A percentile compares a stretch with the other conserved stretches of the same genome.
These are phyloP conservation scores for Paratrypauchen microcephalus DNA, from an alignment of 2,797 vertebrate genomes.

Conservation along the genomic window DNA sequence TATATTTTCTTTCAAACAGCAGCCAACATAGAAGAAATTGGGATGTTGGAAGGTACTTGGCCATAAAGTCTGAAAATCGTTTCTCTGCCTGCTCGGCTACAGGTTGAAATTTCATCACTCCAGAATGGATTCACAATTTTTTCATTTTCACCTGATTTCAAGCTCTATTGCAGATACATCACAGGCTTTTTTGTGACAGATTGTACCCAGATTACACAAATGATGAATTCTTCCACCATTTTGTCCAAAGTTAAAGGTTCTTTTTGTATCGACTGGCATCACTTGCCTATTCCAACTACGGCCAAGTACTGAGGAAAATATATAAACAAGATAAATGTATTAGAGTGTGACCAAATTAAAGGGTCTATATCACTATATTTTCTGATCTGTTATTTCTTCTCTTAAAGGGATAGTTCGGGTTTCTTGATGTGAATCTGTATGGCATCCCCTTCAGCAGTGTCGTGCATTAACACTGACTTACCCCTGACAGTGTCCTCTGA, in stretches of 20 bases:
- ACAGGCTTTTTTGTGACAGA: constrained; percentile 53
- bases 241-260: constrained; percentile 44
- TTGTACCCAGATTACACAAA: constrained; percentile 25
- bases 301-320: constrained; percentile 8
- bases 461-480: no score
- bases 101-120: constrained; percentile 54
- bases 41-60: background rate
- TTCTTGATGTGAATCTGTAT: no score
- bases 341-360: no score
- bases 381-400: no score
- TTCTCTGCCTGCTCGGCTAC: constrained; percentile 43
- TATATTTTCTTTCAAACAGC: constrained; percentile 10
- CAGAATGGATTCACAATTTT: constrained; percentile 35
- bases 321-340: no score
- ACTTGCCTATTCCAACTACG: constrained; percentile 47
- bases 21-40: constrained; percentile 16
- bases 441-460: no score
- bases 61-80: constrained; percentile 22
- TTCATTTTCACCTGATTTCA: constrained; percentile 35
- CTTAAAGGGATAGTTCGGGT: no score
- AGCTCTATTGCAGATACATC: constrained; percentile 32
- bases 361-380: no score
- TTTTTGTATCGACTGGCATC: constrained; percentile 57
- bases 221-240: constrained; percentile 46
- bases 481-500: no score